Base-by-base conservation (phyloP, 2,888 invertebrate species). In the Calliphora vomitoria region DNA sequence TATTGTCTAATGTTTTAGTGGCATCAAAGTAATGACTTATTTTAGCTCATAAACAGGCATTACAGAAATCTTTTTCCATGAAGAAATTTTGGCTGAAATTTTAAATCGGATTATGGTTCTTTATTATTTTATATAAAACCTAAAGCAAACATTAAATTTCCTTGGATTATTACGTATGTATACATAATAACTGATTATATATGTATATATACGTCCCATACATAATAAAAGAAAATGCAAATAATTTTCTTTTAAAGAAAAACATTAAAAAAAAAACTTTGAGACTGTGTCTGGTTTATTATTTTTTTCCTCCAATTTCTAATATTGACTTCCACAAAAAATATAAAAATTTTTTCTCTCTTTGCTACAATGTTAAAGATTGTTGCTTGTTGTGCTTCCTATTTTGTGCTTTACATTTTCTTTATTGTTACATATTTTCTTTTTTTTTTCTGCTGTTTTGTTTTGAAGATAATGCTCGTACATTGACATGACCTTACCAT, bases 401-500 rank as follows among this genome's bases (percentile, higher is more conserved):
- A 41, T 41, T 41, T 3, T 35, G 47, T 47, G n/a, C n/a, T 50
- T 50, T 15, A 15, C 13, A n/a, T 50, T 50, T 62, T 6, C 10
- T 25, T 41, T n/a, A 50, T 50, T 60, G 41, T 25, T 55, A 41
- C 38, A 15, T 55, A 66, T 80, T 71, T 44, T 38, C 53, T 15
- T 38, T n/a, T 68, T 44, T 0, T 35, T 35, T 35, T 35, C 6
- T 35, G 6, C 35, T 35, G 35, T 18, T 20, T 50, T 80, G 11
- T 47, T 62, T 50, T 8, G 25, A 25, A 64, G 66, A 58, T 60
- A 75, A 69, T 69, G 11, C 13, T 25, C 8, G 62, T 66, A 25
- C 47, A 75, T 55, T 75, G 81, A 81, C 64, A 71, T 76, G 69
- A 50, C 69, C 74, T 68, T 44, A 18, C 58, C 58, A 47, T 82